Conservation (phyloP, 2,888 invertebrate species). For the Amaurobius ferox region DNA sequence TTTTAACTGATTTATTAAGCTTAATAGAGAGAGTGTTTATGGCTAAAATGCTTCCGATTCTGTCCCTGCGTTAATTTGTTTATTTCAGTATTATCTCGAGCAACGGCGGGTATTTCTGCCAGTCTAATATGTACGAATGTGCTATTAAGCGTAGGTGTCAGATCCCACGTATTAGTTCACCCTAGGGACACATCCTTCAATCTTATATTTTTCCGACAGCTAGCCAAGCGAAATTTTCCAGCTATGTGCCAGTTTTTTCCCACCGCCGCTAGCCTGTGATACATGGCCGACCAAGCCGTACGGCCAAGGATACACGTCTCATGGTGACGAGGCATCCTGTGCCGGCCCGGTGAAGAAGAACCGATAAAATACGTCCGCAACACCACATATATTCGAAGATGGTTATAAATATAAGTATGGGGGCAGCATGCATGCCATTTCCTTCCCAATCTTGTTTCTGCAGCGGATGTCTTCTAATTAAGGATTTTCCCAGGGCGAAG, state of each 20-base stretch:
- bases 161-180: too few relatives aligned
- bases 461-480: constrained; percentile 51
- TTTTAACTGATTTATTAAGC: too few relatives aligned
- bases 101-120: too few relatives aligned
- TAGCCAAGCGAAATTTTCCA: constrained; percentile 22
- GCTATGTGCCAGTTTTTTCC: constrained; percentile 17
- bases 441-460: constrained; percentile 6
- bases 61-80: too few relatives aligned
- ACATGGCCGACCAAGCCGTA: constrained; percentile 41
- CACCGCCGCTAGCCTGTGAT: constrained; percentile 32
- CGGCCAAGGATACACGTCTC: constrained; percentile 32
- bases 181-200: background rate
- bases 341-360: constrained; percentile 45
- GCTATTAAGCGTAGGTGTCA: too few relatives aligned
- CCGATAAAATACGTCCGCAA: constrained; percentile 16
- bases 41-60: too few relatives aligned
- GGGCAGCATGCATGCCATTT: background rate
- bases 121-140: too few relatives aligned
- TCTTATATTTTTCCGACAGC: background rate
- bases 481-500: constrained; percentile 1
- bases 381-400: background rate
- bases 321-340: constrained; percentile 52
- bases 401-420: constrained; percentile 14
- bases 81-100: too few relatives aligned
- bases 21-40: too few relatives aligned